Evolutionary conservation across 2,797 vertebrate genomes (phyloP).

Genomic region (Intellagama lesueurii): DNA sequence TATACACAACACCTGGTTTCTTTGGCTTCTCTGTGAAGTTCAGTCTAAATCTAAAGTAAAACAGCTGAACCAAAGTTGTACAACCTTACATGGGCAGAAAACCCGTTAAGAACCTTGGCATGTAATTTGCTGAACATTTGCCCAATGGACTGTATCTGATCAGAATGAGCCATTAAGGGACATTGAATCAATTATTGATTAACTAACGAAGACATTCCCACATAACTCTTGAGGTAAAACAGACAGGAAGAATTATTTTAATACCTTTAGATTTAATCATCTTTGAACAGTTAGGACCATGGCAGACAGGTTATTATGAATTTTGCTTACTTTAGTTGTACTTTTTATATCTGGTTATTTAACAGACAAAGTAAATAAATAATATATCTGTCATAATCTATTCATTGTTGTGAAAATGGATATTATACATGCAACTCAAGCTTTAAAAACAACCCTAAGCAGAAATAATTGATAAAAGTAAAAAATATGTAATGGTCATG

Average conservation of each 20-base stretch:
- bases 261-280: constrained; percentile 32
- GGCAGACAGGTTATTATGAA: too few species aligned
- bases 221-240: constrained; percentile 28
- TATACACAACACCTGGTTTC: neutral
- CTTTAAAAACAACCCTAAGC: too few species aligned
- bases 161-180: constrained; percentile 19
- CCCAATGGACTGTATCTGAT: neutral
- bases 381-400: too few species aligned
- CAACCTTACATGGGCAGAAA: constrained; percentile 1
- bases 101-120: neutral
- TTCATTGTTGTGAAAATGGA: too few species aligned
- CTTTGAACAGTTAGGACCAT: constrained; percentile 33
- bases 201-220: neutral
- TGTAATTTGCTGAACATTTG: constrained; percentile 21
- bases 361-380: too few species aligned
- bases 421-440: too few species aligned
- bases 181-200: constrained; percentile 19
- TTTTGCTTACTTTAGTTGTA: too few species aligned
- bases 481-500: too few species aligned
- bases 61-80: neutral
- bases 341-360: too few species aligned
- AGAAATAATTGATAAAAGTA: too few species aligned
- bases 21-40: neutral
- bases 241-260: neutral
- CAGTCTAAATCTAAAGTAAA: neutral